A percentile compares a stretch with the other conserved stretches of the same genome.
These are phyloP conservation scores for Nyctibius bracteatus DNA, from an alignment of 2,113 vertebrate genomes.

Conservation along the genomic window DNA sequence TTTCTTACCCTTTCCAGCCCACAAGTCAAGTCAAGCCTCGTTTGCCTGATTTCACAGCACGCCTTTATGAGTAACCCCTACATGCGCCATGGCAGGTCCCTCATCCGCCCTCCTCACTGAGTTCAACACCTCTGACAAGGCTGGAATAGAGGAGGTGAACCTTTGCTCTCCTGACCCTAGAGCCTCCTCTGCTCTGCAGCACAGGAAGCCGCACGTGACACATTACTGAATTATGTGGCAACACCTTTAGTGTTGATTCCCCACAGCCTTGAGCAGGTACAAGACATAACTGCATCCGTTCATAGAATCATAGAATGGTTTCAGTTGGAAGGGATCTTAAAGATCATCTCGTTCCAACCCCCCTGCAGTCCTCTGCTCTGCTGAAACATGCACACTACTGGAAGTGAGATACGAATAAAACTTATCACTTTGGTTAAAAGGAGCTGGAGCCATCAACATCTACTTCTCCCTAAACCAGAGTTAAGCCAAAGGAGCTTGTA, in stretches of 20 bases:
- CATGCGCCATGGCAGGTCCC: background rate
- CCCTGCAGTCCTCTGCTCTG: background rate
- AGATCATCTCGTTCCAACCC: too few species aligned
- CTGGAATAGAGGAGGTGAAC: background rate
- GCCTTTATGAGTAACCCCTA: background rate
- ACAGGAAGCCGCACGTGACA: background rate
- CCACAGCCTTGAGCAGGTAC: background rate
- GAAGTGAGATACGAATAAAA: background rate
- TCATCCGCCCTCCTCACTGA: background rate
- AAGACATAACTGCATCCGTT: background rate
- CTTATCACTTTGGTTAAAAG: background rate
- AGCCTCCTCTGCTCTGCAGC: background rate
- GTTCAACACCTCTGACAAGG: background rate
- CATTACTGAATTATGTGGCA: background rate
- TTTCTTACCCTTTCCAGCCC: background rate
- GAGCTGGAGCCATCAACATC: background rate
- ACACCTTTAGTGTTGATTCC: background rate
- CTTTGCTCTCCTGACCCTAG: background rate
- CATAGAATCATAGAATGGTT: too few species aligned
- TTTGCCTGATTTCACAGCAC: background rate
- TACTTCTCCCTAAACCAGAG: background rate
- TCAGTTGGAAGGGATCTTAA: too few species aligned
- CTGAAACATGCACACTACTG: background rate
- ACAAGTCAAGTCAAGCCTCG: background rate
- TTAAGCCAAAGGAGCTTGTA: background rate